Evolutionary conservation across 2,797 vertebrate species (phyloP).

Genomic region (Gambelia wislizenii): DNA sequence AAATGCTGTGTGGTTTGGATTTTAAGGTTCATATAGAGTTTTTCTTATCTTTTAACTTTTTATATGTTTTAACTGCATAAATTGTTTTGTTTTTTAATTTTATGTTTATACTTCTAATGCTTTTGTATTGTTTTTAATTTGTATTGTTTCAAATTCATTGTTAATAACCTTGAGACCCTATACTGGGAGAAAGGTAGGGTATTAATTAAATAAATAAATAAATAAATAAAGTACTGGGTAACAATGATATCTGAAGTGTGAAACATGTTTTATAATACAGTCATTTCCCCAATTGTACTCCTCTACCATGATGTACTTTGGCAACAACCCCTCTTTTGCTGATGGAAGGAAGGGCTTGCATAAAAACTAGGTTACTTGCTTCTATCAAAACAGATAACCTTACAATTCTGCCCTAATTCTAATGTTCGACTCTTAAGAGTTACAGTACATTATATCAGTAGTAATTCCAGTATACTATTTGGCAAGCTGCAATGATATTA

Average conservation of each 20-base stretch:
- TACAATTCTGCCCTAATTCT: neutral
- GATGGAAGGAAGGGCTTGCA: too few species aligned
- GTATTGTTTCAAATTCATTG: too few species aligned
- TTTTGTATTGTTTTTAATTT: too few species aligned
- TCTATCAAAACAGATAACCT: neutral
- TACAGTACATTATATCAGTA: neutral
- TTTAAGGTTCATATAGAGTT: too few species aligned
- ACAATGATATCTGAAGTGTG: neutral
- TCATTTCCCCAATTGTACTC: neutral
- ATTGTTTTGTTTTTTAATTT: too few species aligned
- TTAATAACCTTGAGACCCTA: too few species aligned
- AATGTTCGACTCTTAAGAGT: neutral
- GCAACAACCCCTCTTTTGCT: neutral
- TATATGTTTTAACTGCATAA: too few species aligned
- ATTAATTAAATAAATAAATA: too few species aligned
- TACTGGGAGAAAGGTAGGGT: too few species aligned
- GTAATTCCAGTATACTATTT: neutral
- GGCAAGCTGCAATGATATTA: neutral
- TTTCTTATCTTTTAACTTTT: too few species aligned
- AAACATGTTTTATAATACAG: neutral
- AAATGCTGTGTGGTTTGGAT: too few species aligned
- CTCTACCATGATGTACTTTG: neutral
- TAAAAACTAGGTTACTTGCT: neutral
- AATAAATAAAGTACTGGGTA: neutral
- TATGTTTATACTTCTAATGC: too few species aligned